Conservation (phyloP, 2,113 vertebrate species). For the Vimba vimba region DNA sequence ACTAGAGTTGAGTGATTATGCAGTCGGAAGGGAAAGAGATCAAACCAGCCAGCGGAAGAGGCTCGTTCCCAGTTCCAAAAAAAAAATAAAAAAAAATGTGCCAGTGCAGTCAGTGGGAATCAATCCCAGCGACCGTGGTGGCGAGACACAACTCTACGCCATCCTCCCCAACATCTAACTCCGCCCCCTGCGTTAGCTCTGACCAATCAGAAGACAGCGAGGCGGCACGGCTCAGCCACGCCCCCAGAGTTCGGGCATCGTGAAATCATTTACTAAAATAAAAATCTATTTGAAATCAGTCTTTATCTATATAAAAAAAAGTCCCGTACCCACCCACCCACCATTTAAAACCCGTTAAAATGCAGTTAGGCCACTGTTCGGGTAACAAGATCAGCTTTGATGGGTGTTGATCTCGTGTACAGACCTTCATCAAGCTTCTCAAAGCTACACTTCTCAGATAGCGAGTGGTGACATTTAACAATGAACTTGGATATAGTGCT, state of each 20-base stretch:
- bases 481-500: conserved; percentile 80
- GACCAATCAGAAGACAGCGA: conserved; percentile 66
- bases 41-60: conserved; percentile 91
- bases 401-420: conserved; percentile 21
- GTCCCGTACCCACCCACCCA: background rate
- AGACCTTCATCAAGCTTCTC: conserved; percentile 71
- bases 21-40: conserved; percentile 63
- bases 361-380: conserved; percentile 66
- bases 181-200: conserved; percentile 5
- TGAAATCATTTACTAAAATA: conserved; percentile 36
- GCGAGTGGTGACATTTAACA: conserved; percentile 75
- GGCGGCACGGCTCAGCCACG: conserved; percentile 63
- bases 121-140: conserved; percentile 73
- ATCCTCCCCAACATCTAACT: conserved; percentile 41
- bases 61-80: conserved; percentile 75
- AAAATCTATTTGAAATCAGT: conserved; percentile 32
- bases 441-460: conserved; percentile 76
- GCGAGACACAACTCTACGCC: conserved; percentile 54
- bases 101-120: conserved; percentile 74
- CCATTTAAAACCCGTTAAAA: conserved; percentile 63
- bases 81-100: conserved; percentile 63
- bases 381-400: conserved; percentile 60
- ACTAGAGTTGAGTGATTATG: conserved; percentile 70
- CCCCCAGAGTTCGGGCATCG: conserved; percentile 53
- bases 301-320: conserved; percentile 4